Evolutionary conservation across 2,113 vertebrate species (phyloP).

Genomic region (Catharus minimus): DNA sequence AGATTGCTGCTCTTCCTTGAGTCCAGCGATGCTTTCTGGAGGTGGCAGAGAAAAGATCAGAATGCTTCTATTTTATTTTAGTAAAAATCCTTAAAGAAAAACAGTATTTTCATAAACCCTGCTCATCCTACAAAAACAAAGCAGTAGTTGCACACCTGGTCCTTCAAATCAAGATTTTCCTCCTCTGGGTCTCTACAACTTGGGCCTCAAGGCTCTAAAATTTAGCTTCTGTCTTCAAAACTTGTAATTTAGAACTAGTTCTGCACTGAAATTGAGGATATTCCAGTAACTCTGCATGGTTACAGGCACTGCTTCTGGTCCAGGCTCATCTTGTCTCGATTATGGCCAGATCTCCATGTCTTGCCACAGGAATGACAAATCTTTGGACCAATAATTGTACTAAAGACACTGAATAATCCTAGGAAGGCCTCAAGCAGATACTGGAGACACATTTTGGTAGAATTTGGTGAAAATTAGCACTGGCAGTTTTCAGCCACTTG

Average conservation of each 20-base stretch:
- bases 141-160: neutral
- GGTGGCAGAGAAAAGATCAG: neutral
- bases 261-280: neutral
- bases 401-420: neutral
- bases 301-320: neutral
- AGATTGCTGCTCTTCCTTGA: rapidly evolving
- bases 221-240: neutral
- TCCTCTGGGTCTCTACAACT: neutral
- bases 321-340: neutral
- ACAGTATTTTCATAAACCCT: neutral
- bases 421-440: neutral
- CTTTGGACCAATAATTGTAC: neutral
- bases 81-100: neutral
- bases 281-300: neutral
- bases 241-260: neutral
- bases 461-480: neutral
- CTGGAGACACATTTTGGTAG: rapidly evolving
- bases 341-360: rapidly evolving
- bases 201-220: neutral
- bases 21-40: neutral
- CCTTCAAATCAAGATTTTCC: neutral
- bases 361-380: neutral
- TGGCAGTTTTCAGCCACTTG: neutral
- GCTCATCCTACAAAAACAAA: neutral
- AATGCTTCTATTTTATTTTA: neutral